Percentiles rank a stretch among this genome's conserved stretches.
Evolutionary conservation across 2,797 vertebrate genomes (phyloP).

Genomic region (Balearica regulorum): DNA sequence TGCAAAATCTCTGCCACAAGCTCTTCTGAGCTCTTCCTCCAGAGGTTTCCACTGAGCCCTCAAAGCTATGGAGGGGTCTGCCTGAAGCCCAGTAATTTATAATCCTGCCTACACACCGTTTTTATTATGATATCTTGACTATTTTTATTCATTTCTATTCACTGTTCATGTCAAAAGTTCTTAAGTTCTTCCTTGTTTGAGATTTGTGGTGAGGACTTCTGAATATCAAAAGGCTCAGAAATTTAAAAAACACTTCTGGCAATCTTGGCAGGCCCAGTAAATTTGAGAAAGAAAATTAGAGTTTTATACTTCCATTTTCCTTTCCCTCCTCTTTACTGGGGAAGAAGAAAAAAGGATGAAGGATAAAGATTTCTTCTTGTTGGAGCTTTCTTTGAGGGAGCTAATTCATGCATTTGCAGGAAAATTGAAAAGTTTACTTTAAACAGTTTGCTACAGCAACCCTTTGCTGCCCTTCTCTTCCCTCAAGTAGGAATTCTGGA

Average conservation of each 20-base stretch:
- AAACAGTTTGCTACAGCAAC: background rate
- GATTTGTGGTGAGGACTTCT: background rate
- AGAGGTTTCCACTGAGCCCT: background rate
- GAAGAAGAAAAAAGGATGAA: background rate
- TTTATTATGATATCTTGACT: background rate
- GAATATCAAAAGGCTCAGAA: background rate
- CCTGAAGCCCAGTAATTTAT: background rate
- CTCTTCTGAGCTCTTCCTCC: background rate
- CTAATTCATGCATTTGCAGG: background rate
- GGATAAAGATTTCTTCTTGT: background rate
- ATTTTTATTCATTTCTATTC: background rate
- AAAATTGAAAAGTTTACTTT: background rate
- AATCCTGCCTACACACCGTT: background rate
- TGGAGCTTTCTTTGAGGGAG: background rate
- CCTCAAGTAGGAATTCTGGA: conserved; percentile 19
- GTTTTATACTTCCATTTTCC: background rate
- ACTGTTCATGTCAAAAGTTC: background rate
- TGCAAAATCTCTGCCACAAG: background rate
- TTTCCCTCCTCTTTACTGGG: background rate
- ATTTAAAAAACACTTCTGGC: background rate
- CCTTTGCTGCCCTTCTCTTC: background rate
- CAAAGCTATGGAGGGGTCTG: background rate
- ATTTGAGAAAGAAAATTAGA: background rate
- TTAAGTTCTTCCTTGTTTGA: background rate
- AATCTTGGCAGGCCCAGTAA: background rate